A percentile compares a stretch with the other conserved stretches of the same genome.
These are phyloP conservation scores for Pantelozetes paolii DNA, from an alignment of 2,888 invertebrate genomes.

Conservation along the genomic window DNA sequence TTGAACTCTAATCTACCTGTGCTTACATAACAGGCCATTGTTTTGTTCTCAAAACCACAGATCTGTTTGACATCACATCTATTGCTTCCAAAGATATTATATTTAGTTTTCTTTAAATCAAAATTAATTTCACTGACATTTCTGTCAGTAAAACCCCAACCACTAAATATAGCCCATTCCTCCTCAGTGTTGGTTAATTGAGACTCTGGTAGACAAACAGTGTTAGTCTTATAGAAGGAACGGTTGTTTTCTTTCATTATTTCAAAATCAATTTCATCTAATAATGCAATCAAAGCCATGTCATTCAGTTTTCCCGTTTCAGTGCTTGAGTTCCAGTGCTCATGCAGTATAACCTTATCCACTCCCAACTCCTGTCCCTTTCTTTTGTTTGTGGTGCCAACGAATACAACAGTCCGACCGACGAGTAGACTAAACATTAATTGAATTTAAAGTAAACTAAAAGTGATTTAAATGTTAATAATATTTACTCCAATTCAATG, in stretches of 20 bases:
- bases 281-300: not conserved
- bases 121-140: not conserved
- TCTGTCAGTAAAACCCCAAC: not conserved
- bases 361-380: not conserved
- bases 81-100: not conserved
- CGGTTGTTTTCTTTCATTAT: not conserved
- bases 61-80: not conserved
- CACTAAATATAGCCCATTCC: not conserved
- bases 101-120: not conserved
- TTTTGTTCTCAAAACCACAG: not conserved
- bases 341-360: not conserved
- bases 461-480: no score
- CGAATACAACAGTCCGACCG: not conserved
- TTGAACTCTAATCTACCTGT: not conserved
- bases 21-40: not conserved
- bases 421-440: not conserved
- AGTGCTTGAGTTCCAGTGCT: not conserved
- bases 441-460: not conserved
- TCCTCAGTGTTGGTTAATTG: not conserved
- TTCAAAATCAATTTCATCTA: not conserved
- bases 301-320: not conserved
- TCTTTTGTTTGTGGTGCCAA: not conserved
- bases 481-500: not conserved
- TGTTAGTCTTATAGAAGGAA: not conserved
- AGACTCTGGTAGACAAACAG: not conserved